These are phyloP conservation scores for Drosophila paulistorum DNA, from an alignment of 1,140 invertebrate species.

Conservation along the genomic window DNA sequence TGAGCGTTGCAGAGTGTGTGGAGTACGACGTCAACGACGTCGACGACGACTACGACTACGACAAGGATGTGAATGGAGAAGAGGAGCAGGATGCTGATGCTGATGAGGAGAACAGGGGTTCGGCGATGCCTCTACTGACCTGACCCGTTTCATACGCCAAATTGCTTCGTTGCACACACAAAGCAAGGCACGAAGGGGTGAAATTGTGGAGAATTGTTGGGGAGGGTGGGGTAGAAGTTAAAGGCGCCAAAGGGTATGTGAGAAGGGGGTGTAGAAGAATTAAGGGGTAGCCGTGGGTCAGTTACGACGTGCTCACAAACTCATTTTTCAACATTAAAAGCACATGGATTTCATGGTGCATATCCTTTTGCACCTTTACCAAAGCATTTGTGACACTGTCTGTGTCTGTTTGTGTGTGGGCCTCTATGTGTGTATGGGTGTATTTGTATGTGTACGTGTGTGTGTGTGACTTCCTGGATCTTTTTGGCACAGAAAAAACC, in stretches of 20 bases:
- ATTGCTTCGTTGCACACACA: slow-evolving; percentile 77
- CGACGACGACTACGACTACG: background rate
- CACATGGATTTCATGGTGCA: slow-evolving; percentile 74
- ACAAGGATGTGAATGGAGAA: slow-evolving; percentile 18
- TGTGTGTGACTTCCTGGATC: slow-evolving; percentile 41
- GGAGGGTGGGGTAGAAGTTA: too few species aligned
- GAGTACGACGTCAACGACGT: background rate
- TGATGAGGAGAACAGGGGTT: slow-evolving; percentile 8
- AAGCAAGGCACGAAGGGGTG: slow-evolving; percentile 32
- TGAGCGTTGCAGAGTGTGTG: slow-evolving; percentile 28
- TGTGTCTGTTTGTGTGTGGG: slow-evolving; percentile 27
- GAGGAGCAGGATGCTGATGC: background rate
- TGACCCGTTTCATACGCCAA: slow-evolving; percentile 79
- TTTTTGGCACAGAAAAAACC: slow-evolving; percentile 45
- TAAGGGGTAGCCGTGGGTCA: slow-evolving; percentile 39
- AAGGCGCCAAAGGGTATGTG: background rate
- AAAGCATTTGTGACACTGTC: slow-evolving; percentile 45
- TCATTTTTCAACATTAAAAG: slow-evolving; percentile 80
- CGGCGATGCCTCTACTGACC: slow-evolving; percentile 45
- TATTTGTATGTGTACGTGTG: slow-evolving; percentile 21
- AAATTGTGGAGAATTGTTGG: background rate
- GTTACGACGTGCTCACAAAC: slow-evolving; percentile 70
- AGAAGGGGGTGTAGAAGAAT: background rate
- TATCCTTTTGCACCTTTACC: slow-evolving; percentile 66
- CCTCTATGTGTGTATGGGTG: slow-evolving; percentile 9